A percentile compares a stretch with the other conserved stretches of the same genome.
These are phyloP conservation scores for Brachionus angularis DNA, from an alignment of 1,140 invertebrate species.

Conservation along the genomic window DNA sequence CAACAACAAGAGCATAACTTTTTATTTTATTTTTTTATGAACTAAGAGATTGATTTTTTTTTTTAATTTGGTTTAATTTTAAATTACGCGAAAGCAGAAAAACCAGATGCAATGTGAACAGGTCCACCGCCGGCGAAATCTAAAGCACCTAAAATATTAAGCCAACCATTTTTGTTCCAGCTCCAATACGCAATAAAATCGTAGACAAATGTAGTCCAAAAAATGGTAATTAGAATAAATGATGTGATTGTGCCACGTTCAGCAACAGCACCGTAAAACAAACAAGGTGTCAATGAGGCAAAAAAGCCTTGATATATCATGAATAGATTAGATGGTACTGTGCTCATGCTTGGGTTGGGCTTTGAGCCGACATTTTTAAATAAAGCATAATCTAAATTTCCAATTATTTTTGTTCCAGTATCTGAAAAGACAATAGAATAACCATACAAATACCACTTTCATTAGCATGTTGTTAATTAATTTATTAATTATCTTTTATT, in stretches of 20 bases:
- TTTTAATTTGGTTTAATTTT: too few species aligned
- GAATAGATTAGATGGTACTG: neutral
- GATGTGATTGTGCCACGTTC: neutral
- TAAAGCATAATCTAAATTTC: neutral
- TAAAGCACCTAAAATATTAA: neutral
- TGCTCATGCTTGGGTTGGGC: neutral
- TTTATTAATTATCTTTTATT: too few species aligned
- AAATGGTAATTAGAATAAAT: neutral
- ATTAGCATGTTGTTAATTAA: too few species aligned
- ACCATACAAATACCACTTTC: neutral
- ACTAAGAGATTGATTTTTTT: too few species aligned
- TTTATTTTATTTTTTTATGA: too few species aligned
- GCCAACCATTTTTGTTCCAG: neutral
- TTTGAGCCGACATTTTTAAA: neutral
- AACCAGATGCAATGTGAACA: neutral
- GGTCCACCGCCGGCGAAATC: neutral
- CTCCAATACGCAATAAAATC: neutral
- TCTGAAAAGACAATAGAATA: neutral
- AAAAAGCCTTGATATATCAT: neutral
- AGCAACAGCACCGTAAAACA: neutral
- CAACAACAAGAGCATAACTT: neutral
- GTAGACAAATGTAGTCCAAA: neutral
- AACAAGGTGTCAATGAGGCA: neutral
- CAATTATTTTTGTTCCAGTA: neutral
- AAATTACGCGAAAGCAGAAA: neutral